Conservation (phyloP, 2,888 invertebrate species). For the Ophion slaviceki region DNA sequence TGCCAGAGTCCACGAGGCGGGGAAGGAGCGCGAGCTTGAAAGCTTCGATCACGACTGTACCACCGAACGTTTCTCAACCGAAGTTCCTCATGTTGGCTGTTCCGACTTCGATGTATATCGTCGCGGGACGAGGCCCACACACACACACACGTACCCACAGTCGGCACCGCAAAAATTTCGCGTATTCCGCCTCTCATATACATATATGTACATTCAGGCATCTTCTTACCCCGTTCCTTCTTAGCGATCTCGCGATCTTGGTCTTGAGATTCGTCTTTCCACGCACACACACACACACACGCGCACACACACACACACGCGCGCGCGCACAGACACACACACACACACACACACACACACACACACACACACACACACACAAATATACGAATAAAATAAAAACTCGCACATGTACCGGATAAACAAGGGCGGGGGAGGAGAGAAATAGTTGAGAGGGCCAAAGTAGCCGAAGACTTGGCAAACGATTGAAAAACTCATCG, state of each 20-base stretch:
- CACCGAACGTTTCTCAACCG: constrained; percentile 7
- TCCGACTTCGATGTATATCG: constrained; percentile 53
- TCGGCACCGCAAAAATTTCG: constrained; percentile 30
- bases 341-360: not conserved
- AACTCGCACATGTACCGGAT: not conserved
- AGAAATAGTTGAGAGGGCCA: constrained; percentile 9
- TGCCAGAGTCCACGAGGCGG: not conserved
- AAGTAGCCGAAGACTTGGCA: constrained; percentile 28
- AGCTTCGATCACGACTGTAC: constrained; percentile 20
- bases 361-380: not conserved
- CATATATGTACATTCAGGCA: constrained; percentile 33
- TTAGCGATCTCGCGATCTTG: constrained; percentile 29
- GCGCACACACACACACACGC: no score
- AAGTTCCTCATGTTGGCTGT: constrained; percentile 18
- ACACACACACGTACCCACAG: not conserved
- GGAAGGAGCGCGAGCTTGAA: not conserved
- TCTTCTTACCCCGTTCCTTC: constrained; percentile 30
- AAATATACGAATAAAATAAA: not conserved
- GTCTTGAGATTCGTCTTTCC: constrained; percentile 23
- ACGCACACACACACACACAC: not conserved
- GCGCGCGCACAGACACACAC: no score
- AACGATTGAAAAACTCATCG: constrained; percentile 57
- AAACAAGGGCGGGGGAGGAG: not conserved
- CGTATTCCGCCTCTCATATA: constrained; percentile 43
- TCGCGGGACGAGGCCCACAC: not conserved